phyloP scores from a whole-genome alignment of 1,140 invertebrate species.

The Procambarus virginalis region DNA sequence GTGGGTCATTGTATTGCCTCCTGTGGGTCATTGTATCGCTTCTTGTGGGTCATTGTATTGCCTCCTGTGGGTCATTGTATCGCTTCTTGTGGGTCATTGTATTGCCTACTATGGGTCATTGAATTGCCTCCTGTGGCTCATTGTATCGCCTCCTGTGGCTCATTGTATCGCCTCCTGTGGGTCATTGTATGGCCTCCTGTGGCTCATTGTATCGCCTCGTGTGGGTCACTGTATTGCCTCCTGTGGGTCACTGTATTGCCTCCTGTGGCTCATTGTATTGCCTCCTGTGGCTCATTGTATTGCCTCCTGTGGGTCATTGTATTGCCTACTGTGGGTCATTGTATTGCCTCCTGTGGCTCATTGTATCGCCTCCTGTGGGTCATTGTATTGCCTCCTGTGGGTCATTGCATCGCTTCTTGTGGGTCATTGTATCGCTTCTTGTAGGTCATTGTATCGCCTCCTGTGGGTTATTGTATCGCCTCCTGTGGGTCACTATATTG shows the following conservation, averaged over 20 bases:
- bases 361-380: no score
- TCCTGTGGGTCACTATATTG: no score
- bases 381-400: no score
- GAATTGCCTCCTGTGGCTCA: neutral
- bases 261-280: neutral
- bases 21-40: neutral
- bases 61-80: neutral
- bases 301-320: neutral
- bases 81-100: neutral
- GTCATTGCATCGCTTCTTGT: no score
- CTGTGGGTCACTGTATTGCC: neutral
- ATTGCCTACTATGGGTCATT: neutral
- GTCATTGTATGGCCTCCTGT: neutral
- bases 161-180: neutral
- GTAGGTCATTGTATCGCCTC: no score
- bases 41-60: neutral
- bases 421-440: no score
- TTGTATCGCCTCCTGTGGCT: neutral
- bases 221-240: neutral
- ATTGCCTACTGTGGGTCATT: no score
- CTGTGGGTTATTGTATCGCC: no score
- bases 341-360: no score
- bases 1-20: neutral
- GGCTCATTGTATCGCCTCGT: neutral
- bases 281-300: neutral